Percentiles rank a stretch among this genome's conserved stretches.
These are phyloP conservation scores for Zaprionus tsacasi DNA, from an alignment of 1,140 invertebrate genomes.

Conservation along the genomic window DNA sequence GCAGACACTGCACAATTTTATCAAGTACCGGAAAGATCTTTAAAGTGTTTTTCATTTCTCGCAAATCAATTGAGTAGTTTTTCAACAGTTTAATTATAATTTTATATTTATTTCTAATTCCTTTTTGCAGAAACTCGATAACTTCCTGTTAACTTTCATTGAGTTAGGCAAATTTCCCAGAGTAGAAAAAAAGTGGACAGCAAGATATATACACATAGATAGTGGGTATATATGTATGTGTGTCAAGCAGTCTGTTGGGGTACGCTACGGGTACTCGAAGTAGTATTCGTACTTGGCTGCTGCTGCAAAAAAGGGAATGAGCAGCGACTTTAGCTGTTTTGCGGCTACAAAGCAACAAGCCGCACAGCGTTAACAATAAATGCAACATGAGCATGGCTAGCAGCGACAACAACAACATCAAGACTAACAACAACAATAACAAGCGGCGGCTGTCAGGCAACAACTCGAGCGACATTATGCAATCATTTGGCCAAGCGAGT, in stretches of 20 bases:
- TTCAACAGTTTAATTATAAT: conserved; percentile 15
- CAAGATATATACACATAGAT: not conserved
- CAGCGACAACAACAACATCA: conserved; percentile 40
- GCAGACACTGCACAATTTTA: not conserved
- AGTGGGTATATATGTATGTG: not conserved
- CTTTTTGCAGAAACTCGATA: conserved; percentile 1
- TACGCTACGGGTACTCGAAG: conserved; percentile 19
- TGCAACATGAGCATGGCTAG: conserved; percentile 70
- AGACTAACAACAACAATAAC: conserved; percentile 38
- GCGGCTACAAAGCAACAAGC: conserved; percentile 67
- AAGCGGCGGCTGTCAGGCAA: conserved; percentile 64
- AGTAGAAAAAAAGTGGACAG: conserved; percentile 17
- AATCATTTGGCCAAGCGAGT: conserved; percentile 39
- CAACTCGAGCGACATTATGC: conserved; percentile 65
- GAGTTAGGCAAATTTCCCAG: conserved; percentile 37
- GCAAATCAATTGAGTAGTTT: conserved; percentile 1
- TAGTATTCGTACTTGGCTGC: conserved; percentile 26
- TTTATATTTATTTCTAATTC: not conserved
- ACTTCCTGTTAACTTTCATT: conserved; percentile 30
- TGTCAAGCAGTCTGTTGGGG: conserved; percentile 6
- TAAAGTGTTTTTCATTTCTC: not conserved
- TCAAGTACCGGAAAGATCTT: not conserved
- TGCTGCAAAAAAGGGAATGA: conserved; percentile 59
- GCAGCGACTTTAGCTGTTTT: conserved; percentile 20
- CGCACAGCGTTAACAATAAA: conserved; percentile 72